Base-by-base conservation (phyloP, 2,888 invertebrate genomes). In the Sipha maydis region DNA sequence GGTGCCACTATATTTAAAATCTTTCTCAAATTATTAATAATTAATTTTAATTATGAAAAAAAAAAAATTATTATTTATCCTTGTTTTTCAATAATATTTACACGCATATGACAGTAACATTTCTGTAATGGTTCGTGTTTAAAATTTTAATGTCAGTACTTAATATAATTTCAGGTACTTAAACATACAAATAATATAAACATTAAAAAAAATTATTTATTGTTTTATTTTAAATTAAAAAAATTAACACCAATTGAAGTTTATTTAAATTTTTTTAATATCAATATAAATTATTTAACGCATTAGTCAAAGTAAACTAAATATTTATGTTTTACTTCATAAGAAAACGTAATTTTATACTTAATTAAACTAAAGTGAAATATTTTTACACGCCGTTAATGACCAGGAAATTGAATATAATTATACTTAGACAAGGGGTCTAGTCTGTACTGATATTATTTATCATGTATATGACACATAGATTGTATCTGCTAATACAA, bases 381-480 rank as follows among this genome's bases (percentile, higher is more conserved):
- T n/a, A 67, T n/a, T 69, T 28, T 48, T 48, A 14, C n/a, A 9
- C 25, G 8, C 11, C 3, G 28, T 28, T 31, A 73, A 48, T 17
- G 25, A 17, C 17, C 80, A 71, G 82, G 83, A 83, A 75, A 83
- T 75, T 75, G 14, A 61, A 84, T n/a, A 41, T 28, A 76, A 79
- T 61, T 61, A 61, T 61, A 38, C n/a, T 56, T 7, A 76, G 19
- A 75, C n/a, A 28, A 41, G 41, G 14, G 84, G 54, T 11, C 21
- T 28, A 69, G 56, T 56, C 56, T 56, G 7, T 61, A 61, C 3
- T 61, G 4, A 28, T 11, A 21, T 67, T 34, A 25, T 41, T 76
- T 28, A 84, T 56, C 41, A 41, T 41, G 28, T 25, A 61, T 25
- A 76, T 75, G n/a, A 75, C 7, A n/a, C 1, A 34, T 3, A 19